Percentiles rank a stretch among this genome's conserved stretches.
phyloP scores from a whole-genome alignment of 2,888 invertebrate species.

The Macropis europaea region DNA sequence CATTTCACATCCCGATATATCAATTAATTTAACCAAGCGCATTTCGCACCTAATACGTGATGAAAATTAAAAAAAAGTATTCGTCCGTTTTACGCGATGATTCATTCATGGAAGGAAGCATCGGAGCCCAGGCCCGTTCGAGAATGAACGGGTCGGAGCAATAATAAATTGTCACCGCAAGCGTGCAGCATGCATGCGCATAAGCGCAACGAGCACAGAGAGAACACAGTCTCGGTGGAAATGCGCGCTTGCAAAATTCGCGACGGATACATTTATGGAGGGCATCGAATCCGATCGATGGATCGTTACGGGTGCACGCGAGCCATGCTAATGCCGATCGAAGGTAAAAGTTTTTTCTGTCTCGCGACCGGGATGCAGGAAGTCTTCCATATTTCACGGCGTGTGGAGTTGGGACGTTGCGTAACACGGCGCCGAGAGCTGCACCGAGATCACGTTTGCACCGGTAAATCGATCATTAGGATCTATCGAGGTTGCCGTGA shows the following conservation, averaged over 20 bases:
- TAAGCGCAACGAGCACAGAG: slow-evolving; percentile 46
- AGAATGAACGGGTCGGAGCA: too few species aligned
- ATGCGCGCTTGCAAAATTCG: slow-evolving; percentile 58
- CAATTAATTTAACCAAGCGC: too few species aligned
- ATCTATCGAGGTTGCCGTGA: slow-evolving; percentile 36
- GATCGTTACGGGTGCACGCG: slow-evolving; percentile 42
- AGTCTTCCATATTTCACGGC: slow-evolving; percentile 32
- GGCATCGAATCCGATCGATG: slow-evolving; percentile 17
- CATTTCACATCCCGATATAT: too few species aligned
- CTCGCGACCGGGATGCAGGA: slow-evolving; percentile 49
- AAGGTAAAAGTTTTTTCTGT: slow-evolving; percentile 68
- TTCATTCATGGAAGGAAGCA: too few species aligned
- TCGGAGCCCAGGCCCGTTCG: too few species aligned
- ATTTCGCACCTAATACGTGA: too few species aligned
- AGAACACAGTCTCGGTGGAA: slow-evolving; percentile 44
- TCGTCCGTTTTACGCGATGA: too few species aligned
- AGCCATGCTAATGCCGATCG: slow-evolving; percentile 60
- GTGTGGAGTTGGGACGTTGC: slow-evolving; percentile 50
- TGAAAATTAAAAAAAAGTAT: too few species aligned
- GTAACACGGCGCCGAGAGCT: slow-evolving; percentile 39
- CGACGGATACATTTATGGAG: slow-evolving; percentile 63
- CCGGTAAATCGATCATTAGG: slow-evolving; percentile 35
- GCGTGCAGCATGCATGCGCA: slow-evolving; percentile 39
- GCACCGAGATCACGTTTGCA: slow-evolving; percentile 11
- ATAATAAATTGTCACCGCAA: not conserved